These are phyloP conservation scores for Myotis lucifugus DNA, from an alignment of 2,113 vertebrate species.

Conservation along the genomic window DNA sequence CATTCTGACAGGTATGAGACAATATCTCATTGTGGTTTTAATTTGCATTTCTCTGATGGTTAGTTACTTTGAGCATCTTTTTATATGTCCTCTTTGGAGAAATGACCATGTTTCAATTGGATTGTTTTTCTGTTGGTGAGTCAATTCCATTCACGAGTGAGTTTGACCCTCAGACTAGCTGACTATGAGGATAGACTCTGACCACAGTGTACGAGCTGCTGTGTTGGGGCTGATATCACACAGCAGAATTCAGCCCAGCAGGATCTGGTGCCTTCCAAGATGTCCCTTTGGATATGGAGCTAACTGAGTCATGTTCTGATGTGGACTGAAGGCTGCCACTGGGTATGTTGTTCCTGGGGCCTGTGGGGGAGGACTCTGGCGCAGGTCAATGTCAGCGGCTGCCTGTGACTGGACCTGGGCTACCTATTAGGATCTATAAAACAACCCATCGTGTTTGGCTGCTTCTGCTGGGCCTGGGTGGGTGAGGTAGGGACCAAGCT, in stretches of 20 bases:
- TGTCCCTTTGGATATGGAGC: not conserved
- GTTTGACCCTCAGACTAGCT: not conserved
- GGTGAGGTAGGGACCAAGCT: not conserved
- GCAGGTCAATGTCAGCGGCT: not conserved
- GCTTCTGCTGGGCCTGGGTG: not conserved
- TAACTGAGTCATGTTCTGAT: not conserved
- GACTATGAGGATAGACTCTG: not conserved
- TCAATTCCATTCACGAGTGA: not conserved
- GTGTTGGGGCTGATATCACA: not conserved
- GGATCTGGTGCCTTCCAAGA: not conserved
- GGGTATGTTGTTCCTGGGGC: not conserved
- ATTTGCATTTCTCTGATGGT: too few species aligned
- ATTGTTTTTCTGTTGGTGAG: not conserved
- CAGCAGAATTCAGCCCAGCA: not conserved
- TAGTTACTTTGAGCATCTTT: too few species aligned
- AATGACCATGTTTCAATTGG: too few species aligned
- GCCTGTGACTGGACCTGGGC: not conserved
- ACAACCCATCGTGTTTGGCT: not conserved
- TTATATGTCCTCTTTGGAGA: too few species aligned
- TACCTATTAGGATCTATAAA: not conserved
- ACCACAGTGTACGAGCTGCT: not conserved
- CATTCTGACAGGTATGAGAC: too few species aligned
- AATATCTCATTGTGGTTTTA: too few species aligned
- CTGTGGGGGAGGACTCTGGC: not conserved
- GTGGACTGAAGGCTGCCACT: not conserved